Percentiles rank a stretch among this genome's conserved stretches.
Conservation (phyloP, 2,113 vertebrate genomes). For the Ciconia stormi region DNA sequence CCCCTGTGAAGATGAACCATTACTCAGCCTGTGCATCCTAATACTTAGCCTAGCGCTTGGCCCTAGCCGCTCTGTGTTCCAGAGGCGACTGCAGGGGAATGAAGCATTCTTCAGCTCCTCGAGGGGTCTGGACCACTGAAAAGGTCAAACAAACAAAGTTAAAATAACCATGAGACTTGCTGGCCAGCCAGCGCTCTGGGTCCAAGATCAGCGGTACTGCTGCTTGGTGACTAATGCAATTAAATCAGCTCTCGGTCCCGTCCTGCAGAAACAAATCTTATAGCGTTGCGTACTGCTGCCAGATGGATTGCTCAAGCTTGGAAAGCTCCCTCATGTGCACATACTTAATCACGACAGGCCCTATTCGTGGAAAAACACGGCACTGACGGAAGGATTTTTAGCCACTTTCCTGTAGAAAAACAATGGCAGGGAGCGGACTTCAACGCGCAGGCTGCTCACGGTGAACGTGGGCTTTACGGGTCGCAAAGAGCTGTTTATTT, state of each 20-base stretch:
- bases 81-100: background rate
- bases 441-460: accelerated
- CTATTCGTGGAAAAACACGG: constrained; percentile 60
- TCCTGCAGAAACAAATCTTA: constrained; percentile 44
- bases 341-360: constrained; percentile 59
- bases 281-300: constrained; percentile 30
- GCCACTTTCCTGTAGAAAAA: constrained; percentile 7
- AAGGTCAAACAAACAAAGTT: constrained; percentile 43
- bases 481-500: background rate
- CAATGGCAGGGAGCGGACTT: background rate
- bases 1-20: background rate
- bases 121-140: constrained; percentile 19
- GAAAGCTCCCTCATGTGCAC: constrained; percentile 53
- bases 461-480: background rate
- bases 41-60: background rate
- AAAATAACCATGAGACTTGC: constrained; percentile 20
- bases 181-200: constrained; percentile 30
- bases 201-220: constrained; percentile 55
- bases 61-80: background rate
- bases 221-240: constrained; percentile 70
- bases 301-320: constrained; percentile 77
- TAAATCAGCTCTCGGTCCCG: constrained; percentile 40
- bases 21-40: background rate
- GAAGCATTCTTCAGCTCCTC: constrained; percentile 6
- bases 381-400: background rate